Evolutionary conservation across 2,888 invertebrate genomes (phyloP), one percentile per base, ranked within the genome.

Genomic region (Phrixothrix hirtus): DNA sequence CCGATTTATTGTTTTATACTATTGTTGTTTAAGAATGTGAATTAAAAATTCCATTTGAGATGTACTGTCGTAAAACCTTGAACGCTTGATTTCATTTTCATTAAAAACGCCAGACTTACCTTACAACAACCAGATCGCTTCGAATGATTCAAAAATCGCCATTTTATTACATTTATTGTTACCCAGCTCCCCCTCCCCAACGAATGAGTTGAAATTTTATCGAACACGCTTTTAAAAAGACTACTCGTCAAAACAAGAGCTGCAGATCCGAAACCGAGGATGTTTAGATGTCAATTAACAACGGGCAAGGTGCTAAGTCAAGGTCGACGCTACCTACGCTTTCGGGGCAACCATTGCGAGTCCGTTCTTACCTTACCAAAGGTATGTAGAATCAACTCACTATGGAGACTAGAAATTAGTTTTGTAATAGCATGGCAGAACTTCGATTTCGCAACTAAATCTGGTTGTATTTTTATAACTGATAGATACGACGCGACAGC

Each of bases 271-370:
- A 52, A 53, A 53, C 46, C 42, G 46, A 42, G 52, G 37, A 53
- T 53, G 52, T 53, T 53, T 53, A 47, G 52, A 53, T 53, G 52
- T 53, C 52, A 53, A 53, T 53, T 53, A 53, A 53, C 52, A 47
- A 47, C 52, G 46, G 52, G 52, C 52, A 53, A 53, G 52, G 52
- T 53, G 52, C 52, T 53, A 53, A 53, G 52, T 53, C 52, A 53
- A 53, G 52, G 52, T 47, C 52, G 47, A 43, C 36, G 29, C 52
- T 47, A 43, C 52, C 52, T 53, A 53, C 52, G 42, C 52, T 45
- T 47, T 46, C 46, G 31, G 47, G 52, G 47, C 52, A 47, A 51
- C 41, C 34, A 53, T 53, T 53, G 52, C 47, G 42, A 47, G 44
- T 16, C 46, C 52, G 42, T 37, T 53, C 45, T 41, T 42, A 36